A percentile compares a stretch with the other conserved stretches of the same genome.
Evolutionary conservation across 2,888 invertebrate genomes (phyloP).

Genomic region (Phytoseiulus persimilis): DNA sequence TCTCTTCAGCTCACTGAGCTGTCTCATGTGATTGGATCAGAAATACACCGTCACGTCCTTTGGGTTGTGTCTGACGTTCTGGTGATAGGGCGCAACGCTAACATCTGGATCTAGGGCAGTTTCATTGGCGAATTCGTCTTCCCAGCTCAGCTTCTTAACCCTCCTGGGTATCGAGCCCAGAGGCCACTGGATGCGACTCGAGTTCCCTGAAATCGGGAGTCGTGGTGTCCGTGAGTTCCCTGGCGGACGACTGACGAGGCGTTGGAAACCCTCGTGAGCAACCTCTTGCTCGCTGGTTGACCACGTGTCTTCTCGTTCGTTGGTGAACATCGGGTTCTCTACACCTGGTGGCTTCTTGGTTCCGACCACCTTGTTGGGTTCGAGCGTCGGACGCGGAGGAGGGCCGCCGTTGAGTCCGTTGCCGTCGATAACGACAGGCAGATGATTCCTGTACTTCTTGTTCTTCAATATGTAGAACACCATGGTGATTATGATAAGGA

Average conservation of each 20-base stretch:
- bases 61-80: conserved; percentile 43
- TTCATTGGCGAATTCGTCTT: conserved; percentile 55
- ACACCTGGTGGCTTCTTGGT: conserved; percentile 43
- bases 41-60: conserved; percentile 66
- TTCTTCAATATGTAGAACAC: conserved; percentile 60
- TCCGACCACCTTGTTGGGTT: conserved; percentile 46
- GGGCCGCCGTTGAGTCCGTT: conserved; percentile 24
- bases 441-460: conserved; percentile 41
- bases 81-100: conserved; percentile 49
- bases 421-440: conserved; percentile 34
- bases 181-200: conserved; percentile 55
- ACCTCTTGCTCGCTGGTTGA: conserved; percentile 30
- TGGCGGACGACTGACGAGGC: conserved; percentile 40
- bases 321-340: conserved; percentile 46
- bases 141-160: conserved; percentile 71
- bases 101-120: conserved; percentile 52
- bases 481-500: conserved; percentile 65
- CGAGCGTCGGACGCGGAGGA: conserved; percentile 41
- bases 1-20: background rate
- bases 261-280: conserved; percentile 16
- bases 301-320: conserved; percentile 34
- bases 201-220: conserved; percentile 31
- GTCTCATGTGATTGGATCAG: conserved; percentile 47
- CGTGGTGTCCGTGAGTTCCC: conserved; percentile 38
- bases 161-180: conserved; percentile 61